Evolutionary conservation across 2,113 vertebrate species (phyloP), one percentile per base, ranked within the genome.

Genomic region (Corythoichthys intestinalis): DNA sequence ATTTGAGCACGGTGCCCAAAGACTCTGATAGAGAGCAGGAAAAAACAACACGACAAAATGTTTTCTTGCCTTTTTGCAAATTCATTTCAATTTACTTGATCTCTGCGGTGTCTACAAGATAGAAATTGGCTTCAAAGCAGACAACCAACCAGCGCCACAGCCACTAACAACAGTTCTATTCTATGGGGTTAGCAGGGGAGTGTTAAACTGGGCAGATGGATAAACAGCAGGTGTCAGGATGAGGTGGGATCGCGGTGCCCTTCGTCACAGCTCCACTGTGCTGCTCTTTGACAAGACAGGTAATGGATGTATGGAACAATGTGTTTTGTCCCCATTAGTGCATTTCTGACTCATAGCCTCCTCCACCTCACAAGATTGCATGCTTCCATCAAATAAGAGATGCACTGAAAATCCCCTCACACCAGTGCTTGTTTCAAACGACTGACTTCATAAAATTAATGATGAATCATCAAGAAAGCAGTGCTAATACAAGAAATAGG

Each of bases 201-300:
- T 70, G 69, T 65, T 73, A 72, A 69, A 71, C 73, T 86, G 6
- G 80, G 92, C 96, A 98, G 96, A 97, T 97, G 96, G 95, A 92
- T 91, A 92, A 94, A 92, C 96, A 98, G 96, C 94, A 97, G 95
- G 95, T 95, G 93, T 92, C 85, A 59, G 64, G 75, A 86, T 83
- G 91, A 86, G 82, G 82, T 91, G 94, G 92, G 93, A 93, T 92
- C 80, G 82, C 72, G 89, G 89, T 90, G 94, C 90, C 91, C 91
- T 91, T 96, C 91, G 91, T 92, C 92, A 92, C 77, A 76, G 80
- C 92, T 93, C 89, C 73, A 87, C 91, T 87, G 83, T 91, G 93
- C 96, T 96, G 90, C 88, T 91, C 91, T 81, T 86, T 96, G 96
- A 96, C 96, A 95, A 94, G 90, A 70, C 85, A 80, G 93, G 93